Evolutionary conservation across 2,888 invertebrate species (phyloP), one percentile per base, ranked within the genome.

Genomic region (Ophonus ardosiacus): DNA sequence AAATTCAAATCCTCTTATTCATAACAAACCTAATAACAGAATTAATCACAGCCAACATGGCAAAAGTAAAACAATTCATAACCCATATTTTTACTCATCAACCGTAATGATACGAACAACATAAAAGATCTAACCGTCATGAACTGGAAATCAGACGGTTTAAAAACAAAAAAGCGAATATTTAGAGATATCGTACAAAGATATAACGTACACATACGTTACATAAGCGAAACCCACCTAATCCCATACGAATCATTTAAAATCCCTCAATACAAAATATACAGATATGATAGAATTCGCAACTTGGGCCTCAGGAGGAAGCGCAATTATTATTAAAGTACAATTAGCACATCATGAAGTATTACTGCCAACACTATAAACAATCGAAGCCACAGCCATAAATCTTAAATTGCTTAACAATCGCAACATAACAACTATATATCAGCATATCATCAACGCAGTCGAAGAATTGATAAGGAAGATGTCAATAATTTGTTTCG

Each of bases 141-240:
- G 57, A 71, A 71, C 71, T 71, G 71, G 71, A 71, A 71, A 6
- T 24, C 71, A 7, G 71, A 71, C 71, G 71, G 38, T 0, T 31
- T 71, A 13, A 71, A 71, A 71, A 3, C 38, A 8, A 38, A 71
- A 71, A 74, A 40, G 15, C 40, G 15, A 24, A 74, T 43, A 8
- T 40, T 74, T 38, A 74, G 38, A 38, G 74, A 74, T 10, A 40
- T 74, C 40, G 7, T 74, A 13, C 74, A 40, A 74, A 74, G 74
- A 74, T 56, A 76, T 18, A 51, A 76, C 76, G 18, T 76, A 51
- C 17, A 76, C 13, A 76, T 76, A 17, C 17, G 56, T 6, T 76
- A 43, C 18, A 51, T 76, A 40, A 56, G 18, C 76, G 76, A 76
- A 51, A 76, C 76, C 21, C 56, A 76, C 18, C 24, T 51, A n/a